Percentiles rank a stretch among this genome's conserved stretches.
These are phyloP conservation scores for Coenobita brevimanus DNA, from an alignment of 1,140 invertebrate genomes.

Conservation along the genomic window DNA sequence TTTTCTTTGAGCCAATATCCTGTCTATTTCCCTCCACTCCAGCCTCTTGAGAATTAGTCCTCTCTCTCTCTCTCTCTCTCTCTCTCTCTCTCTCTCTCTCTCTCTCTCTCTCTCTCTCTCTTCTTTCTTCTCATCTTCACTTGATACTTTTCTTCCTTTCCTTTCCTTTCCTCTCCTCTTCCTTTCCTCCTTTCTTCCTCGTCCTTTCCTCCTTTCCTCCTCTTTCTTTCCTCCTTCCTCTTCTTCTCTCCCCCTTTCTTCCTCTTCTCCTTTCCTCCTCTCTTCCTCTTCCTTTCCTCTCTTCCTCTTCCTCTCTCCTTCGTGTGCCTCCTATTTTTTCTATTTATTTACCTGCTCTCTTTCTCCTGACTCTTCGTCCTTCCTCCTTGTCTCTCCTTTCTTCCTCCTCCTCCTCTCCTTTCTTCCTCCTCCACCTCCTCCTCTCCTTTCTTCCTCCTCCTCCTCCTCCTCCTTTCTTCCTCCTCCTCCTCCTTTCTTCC, in stretches of 20 bases:
- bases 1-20: too few relatives aligned
- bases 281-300: too few relatives aligned
- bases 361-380: neutral
- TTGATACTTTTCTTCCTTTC: neutral
- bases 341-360: conserved; percentile 4
- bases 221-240: neutral
- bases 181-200: neutral
- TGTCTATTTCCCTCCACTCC: too few relatives aligned
- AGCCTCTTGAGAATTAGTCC: too few relatives aligned
- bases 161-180: neutral
- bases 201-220: neutral
- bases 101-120: neutral
- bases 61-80: neutral
- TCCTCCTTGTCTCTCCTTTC: too few relatives aligned
- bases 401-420: too few relatives aligned
- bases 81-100: too few relatives aligned
- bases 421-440: neutral
- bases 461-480: neutral
- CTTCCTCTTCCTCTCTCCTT: too few relatives aligned
- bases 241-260: neutral
- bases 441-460: too few relatives aligned
- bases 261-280: neutral
- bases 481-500: neutral
- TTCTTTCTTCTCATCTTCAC: neutral
- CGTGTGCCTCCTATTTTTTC: neutral